Conservation (phyloP, 2,888 invertebrate genomes). For the Melinopterus prodromus region DNA sequence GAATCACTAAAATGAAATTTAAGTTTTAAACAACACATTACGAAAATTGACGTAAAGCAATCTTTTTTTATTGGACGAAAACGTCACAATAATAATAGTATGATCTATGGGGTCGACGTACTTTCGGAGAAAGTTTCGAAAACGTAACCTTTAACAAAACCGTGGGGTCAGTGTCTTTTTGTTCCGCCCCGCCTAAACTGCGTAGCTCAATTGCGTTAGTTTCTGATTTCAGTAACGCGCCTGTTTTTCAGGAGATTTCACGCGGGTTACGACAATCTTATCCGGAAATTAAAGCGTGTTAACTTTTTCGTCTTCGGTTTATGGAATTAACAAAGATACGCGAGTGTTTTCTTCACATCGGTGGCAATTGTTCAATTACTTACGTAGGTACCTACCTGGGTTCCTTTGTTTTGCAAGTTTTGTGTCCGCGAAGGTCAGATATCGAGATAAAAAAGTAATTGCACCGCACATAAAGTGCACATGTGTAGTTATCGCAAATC, state of each 20-base stretch:
- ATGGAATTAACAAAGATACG: no score
- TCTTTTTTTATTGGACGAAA: neutral
- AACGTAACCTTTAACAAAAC: neutral
- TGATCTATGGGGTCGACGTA: constrained; percentile 12
- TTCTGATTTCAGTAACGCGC: neutral
- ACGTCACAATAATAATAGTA: constrained; percentile 7
- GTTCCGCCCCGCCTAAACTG: neutral
- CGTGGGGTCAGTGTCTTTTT: neutral
- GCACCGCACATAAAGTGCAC: no score
- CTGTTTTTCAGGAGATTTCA: neutral
- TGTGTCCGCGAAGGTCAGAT: neutral
- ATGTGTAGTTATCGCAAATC: neutral
- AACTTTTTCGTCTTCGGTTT: neutral
- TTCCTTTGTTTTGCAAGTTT: neutral
- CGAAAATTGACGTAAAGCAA: neutral
- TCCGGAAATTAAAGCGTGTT: neutral
- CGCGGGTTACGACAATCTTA: neutral
- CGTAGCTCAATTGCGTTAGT: neutral
- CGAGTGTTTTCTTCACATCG: neutral
- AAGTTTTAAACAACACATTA: neutral
- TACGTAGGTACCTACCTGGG: neutral
- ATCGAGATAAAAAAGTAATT: neutral
- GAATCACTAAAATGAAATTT: constrained; percentile 23
- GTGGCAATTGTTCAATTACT: no score
- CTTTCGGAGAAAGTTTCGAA: neutral